Base-by-base conservation (phyloP, 2,888 invertebrate species). In the Chirona hameri region DNA sequence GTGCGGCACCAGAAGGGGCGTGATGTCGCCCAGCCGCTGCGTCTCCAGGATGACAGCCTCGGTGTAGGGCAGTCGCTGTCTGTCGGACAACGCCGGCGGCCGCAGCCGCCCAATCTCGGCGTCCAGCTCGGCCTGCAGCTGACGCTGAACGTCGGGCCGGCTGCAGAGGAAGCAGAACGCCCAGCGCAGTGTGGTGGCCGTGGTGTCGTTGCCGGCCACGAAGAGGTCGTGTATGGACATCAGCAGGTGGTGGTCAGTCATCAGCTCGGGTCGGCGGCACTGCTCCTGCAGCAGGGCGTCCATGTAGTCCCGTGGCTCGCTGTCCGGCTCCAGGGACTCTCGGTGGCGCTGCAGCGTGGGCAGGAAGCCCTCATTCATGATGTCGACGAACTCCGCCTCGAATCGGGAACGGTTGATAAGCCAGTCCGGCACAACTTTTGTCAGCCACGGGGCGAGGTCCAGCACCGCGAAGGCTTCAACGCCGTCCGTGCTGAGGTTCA, bases 1-100 rank as follows among this genome's bases (percentile, higher is more conserved):
- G 82, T 82, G 82, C 24, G 52, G n/a, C 12, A 82, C n/a, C 12
- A 31, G 31, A 3, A 79, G 18, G 3, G 82, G 82, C 29, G 57
- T 27, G 39, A 82, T n/a, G 21, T 57, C 48, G 55, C n/a, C n/a
- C n/a, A n/a, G n/a, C n/a, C n/a, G n/a, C n/a, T n/a, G n/a, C n/a
- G n/a, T n/a, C n/a, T n/a, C 82, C 79, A 82, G 29, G 4, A 82
- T n/a, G 57, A 82, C 29, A 1, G 82, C 82, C 27, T 82, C 82
- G 12, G 79, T 57, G 79, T 79, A 82, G 48, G 72, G 82, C 79
- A 82, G 39, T 27, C 82, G 57, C 79, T 7, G 9, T 7, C 65
- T 3, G 65, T 65, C 65, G n/a, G 65, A n/a, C 65, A 65, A 27
- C 9, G n/a, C 12, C n/a, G 65, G 65, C 65, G 65, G 65, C 9